Base-by-base conservation (phyloP, 2,113 vertebrate genomes). In the Cyrtonyx montezumae region DNA sequence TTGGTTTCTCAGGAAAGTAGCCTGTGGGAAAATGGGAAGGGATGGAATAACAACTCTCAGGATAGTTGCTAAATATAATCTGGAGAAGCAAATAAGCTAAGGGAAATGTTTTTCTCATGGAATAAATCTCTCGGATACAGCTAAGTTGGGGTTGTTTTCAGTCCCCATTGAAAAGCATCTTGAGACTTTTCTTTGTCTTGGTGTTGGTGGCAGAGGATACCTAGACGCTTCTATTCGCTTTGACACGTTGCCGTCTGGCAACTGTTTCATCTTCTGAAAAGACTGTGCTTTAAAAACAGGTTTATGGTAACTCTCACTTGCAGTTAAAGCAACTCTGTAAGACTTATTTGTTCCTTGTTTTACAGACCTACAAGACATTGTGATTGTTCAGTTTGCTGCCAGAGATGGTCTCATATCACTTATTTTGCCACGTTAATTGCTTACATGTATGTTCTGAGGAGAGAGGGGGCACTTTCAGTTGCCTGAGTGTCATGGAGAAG, bases 101-200 rank as follows among this genome's bases (percentile, higher is more conserved):
- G 42, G 56, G 19, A 90, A 90, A 75, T 65, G 3, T 30, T 82
- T 71, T 80, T 13, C 32, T 2, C 19, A 30, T 1, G 1, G 42
- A 48, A 16, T n/a, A 87, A 91, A 70, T 66, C 19, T 10, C 77
- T 74, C 56, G 51, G 46, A 70, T 74, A 30, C 0, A 46, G 8
- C 13, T 26, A 32, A 80, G 43, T 12, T 13, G 19, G 8, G 4
- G 16, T 23, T 88, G 37, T 15, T 91, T 93, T 66, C 42, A 91
- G 37, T 49, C 8, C n/a, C 8, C 1, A 4, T 12, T 26, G 46
- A 86, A 91, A 94, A 82, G 9, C 5, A 79, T 55, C 63, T 69
- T 74, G 55, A 81, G 36, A 21, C 30, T 69, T 71, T 22, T 87
- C 45, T 91, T 94, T 91, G 13, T 74, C 51, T 86, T 95, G 76